Evolutionary conservation across 1,140 invertebrate genomes (phyloP).

Genomic region (Scaptodrosophila lebanonensis): DNA sequence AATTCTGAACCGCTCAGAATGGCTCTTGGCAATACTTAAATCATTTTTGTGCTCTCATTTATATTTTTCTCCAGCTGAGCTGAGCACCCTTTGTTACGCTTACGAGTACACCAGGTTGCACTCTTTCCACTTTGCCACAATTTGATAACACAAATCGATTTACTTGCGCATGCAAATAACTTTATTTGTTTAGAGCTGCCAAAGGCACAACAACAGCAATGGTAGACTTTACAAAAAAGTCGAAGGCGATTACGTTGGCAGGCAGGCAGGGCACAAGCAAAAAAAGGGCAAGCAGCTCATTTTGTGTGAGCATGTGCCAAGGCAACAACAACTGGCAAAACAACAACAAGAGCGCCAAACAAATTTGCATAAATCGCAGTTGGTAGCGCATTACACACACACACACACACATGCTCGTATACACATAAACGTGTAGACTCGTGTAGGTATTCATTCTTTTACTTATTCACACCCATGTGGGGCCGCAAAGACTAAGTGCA

Average conservation of each 20-base stretch:
- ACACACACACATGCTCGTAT: slow-evolving; percentile 12
- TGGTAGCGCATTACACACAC: slow-evolving; percentile 47
- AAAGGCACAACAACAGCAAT: slow-evolving; percentile 1
- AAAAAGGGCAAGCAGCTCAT: slow-evolving; percentile 18
- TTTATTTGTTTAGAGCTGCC: slow-evolving; percentile 57
- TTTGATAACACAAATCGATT: slow-evolving; percentile 74
- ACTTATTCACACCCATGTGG: slow-evolving; percentile 46
- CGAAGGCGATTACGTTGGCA: neutral
- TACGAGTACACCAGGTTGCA: no score
- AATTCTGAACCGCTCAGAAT: no score
- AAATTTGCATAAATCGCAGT: slow-evolving; percentile 73
- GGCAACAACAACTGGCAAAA: slow-evolving; percentile 20
- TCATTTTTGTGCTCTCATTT: no score
- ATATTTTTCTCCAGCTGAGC: no score
- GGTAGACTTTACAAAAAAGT: neutral
- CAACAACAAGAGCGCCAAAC: slow-evolving; percentile 24
- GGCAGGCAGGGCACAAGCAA: no score
- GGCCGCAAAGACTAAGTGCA: slow-evolving; percentile 71
- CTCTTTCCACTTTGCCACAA: no score
- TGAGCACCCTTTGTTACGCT: no score
- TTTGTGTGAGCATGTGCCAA: slow-evolving; percentile 10
- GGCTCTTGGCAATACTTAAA: no score
- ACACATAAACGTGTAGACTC: slow-evolving; percentile 14
- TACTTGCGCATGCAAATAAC: slow-evolving; percentile 73
- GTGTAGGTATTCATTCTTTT: slow-evolving; percentile 15